These are phyloP conservation scores for Gallinago undulata DNA, from an alignment of 2,113 vertebrate genomes.

Conservation along the genomic window DNA sequence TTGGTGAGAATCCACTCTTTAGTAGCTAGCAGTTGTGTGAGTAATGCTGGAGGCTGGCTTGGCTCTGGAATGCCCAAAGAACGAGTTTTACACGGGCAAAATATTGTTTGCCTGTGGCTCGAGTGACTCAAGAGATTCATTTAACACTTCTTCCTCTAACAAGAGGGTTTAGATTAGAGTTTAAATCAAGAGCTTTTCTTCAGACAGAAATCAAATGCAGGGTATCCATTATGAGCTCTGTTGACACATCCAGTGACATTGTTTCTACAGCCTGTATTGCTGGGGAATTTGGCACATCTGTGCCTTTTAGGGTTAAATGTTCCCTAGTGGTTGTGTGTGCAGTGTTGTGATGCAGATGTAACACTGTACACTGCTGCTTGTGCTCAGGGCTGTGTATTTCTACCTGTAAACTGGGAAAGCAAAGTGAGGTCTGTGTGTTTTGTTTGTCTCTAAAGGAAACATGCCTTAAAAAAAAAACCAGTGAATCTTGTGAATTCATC, in stretches of 20 bases:
- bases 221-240: neutral
- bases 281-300: neutral
- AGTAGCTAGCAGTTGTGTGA: neutral
- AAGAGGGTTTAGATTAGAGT: neutral
- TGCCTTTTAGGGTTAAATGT: neutral
- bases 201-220: neutral
- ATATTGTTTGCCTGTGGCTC: neutral
- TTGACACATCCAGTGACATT: fast-evolving
- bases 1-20: neutral
- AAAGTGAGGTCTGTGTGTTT: fast-evolving
- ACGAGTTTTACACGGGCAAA: neutral
- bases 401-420: neutral
- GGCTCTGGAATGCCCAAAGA: neutral
- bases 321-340: neutral
- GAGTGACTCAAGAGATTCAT: neutral
- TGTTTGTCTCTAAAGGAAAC: neutral
- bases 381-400: neutral
- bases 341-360: neutral
- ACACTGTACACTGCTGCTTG: fast-evolving
- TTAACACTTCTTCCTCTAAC: neutral
- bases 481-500: neutral
- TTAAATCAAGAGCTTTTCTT: neutral
- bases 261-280: fast-evolving
- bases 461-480: neutral
- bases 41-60: neutral